Conservation (phyloP, 2,888 invertebrate genomes). For the Callosobruchus maculatus region DNA sequence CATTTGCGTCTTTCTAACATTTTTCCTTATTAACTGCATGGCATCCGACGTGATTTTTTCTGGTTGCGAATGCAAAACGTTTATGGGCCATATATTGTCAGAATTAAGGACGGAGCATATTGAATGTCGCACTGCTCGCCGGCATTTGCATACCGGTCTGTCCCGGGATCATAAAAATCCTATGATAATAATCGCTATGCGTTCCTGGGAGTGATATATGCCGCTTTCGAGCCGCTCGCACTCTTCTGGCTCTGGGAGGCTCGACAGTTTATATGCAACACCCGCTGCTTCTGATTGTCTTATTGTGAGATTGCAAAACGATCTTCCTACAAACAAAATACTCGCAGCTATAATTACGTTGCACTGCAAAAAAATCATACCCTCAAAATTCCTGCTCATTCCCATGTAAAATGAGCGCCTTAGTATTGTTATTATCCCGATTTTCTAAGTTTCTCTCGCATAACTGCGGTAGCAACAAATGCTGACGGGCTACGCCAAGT, state of each 20-base stretch:
- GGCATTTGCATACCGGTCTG: constrained; percentile 9
- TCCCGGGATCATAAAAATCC: constrained; percentile 10
- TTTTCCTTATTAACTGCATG: neutral
- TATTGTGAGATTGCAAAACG: neutral
- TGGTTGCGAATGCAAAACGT: constrained; percentile 32
- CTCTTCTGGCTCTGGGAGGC: neutral
- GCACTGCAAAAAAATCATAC: too few relatives aligned
- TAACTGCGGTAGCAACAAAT: too few relatives aligned
- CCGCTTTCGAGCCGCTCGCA: neutral
- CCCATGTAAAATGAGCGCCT: too few relatives aligned
- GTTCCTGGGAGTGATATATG: constrained; percentile 11
- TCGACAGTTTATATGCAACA: neutral
- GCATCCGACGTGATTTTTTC: neutral
- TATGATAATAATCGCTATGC: constrained; percentile 10
- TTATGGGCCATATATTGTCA: constrained; percentile 40
- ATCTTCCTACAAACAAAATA: neutral
- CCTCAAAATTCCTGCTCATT: too few relatives aligned
- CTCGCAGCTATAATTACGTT: neutral
- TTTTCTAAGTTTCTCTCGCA: too few relatives aligned
- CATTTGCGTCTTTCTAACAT: neutral
- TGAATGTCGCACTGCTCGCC: constrained; percentile 28
- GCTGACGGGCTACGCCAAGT: too few relatives aligned
- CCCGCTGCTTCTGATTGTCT: neutral
- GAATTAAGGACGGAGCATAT: constrained; percentile 41
- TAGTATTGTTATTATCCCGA: too few relatives aligned